phyloP scores from a whole-genome alignment of 2,888 invertebrate genomes.

The Chrysina gloriosa region DNA sequence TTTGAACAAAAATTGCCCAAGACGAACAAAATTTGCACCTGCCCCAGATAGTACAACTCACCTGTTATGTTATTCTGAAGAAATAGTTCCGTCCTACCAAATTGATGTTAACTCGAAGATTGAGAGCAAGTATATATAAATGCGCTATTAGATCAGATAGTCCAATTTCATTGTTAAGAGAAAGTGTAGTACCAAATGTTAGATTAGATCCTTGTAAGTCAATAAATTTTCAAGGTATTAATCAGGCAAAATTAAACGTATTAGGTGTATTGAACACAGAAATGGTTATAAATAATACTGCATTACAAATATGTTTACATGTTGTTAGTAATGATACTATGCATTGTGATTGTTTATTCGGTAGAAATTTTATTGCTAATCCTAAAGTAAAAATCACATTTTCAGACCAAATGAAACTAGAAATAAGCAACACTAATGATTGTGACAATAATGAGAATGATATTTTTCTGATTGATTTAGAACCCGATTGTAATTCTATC shows the following conservation, averaged over 20 bases:
- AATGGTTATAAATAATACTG: background rate
- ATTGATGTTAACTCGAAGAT: background rate
- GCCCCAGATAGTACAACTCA: background rate
- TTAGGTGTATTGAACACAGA: background rate
- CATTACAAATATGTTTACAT: constrained; percentile 1
- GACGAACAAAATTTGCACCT: background rate
- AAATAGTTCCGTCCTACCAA: background rate
- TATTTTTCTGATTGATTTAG: constrained; percentile 13
- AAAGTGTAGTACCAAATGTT: background rate
- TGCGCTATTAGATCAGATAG: background rate
- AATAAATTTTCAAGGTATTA: background rate
- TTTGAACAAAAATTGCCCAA: background rate
- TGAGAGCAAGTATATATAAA: background rate
- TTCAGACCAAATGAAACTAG: constrained; percentile 11
- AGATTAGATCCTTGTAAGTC: background rate
- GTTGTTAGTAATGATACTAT: constrained; percentile 14
- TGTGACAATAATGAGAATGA: constrained; percentile 21
- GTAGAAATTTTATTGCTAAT: constrained; percentile 1
- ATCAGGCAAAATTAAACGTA: background rate
- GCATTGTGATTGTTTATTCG: constrained; percentile 15
- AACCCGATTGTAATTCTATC: background rate
- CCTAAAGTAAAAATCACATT: constrained; percentile 10
- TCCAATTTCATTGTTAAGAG: background rate
- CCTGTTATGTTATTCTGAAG: background rate
- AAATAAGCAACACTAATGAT: constrained; percentile 11